Evolutionary conservation across 2,113 vertebrate genomes (phyloP).

Genomic region (Ceyx melanurus): DNA sequence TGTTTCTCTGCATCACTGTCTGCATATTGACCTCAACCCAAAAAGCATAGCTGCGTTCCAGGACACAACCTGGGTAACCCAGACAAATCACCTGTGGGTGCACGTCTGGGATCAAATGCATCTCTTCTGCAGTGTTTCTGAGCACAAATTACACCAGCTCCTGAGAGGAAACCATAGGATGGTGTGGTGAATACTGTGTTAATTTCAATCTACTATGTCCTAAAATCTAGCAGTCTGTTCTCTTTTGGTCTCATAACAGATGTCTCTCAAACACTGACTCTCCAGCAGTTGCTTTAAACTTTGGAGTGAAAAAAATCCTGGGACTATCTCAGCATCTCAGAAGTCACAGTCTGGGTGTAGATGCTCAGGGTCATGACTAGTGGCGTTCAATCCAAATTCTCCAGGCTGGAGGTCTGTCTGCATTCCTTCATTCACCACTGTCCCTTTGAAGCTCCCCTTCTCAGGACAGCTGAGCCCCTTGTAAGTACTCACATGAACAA

Average conservation of each 20-base stretch:
- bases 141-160: background rate
- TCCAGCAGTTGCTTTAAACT: background rate
- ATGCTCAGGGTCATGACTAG: background rate
- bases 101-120: background rate
- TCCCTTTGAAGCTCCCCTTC: background rate
- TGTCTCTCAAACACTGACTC: background rate
- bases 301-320: background rate
- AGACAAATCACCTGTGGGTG: background rate
- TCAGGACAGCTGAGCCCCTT: background rate
- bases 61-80: background rate
- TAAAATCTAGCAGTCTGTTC: fast-evolving
- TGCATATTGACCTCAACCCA: background rate
- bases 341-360: background rate
- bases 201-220: background rate
- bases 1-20: background rate
- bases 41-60: background rate
- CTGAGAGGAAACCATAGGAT: background rate
- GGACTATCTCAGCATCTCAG: background rate
- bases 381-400: background rate
- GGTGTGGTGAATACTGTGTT: fast-evolving
- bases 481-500: fast-evolving
- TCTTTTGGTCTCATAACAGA: background rate
- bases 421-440: fast-evolving
- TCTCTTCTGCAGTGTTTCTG: background rate
- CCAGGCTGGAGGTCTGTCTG: background rate